Evolutionary conservation across 2,797 vertebrate genomes (phyloP), one percentile per base, ranked within the genome.

Genomic region (Gallinago stenura): DNA sequence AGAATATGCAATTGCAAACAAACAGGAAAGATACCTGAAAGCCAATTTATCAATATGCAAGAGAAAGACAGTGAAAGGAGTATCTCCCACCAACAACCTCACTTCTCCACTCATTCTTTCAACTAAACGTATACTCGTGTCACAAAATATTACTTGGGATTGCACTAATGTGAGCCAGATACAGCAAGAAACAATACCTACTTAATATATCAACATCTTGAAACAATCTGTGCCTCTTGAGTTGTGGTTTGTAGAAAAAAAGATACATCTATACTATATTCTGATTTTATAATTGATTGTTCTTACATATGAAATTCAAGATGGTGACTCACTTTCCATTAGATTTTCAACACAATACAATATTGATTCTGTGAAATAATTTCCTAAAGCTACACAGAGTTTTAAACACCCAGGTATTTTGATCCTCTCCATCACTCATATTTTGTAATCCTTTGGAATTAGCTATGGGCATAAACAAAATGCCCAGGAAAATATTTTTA

Each of bases 1-100:
- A 85, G 86, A 79, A 81, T 83, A 89, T 83, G 61, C 83, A 91
- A 94, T 80, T 84, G 95, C 95, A 97, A 97, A 97, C 96, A 97
- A 95, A 96, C 90, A 93, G 69, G 62, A 90, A 93, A 91, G 54
- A 58, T 66, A 96, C 87, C 87, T 94, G 75, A 80, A 89, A 92
- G 56, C 66, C 70, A 95, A n/a, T 46, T 80, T 77, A 80, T 89
- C 87, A 95, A 91, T 71, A 93, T 22, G 41, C 80, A 92, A 83
- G 82, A 81, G 83, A 93, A 93, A 91, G 89, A 83, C 31, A 73
- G 93, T 17, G 24, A 92, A 84, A 89, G 66, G 21, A 90, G n/a
- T 30, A 35, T 60, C 56, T 95, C 87, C 60, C 79, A 77, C 4
- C 53, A 84, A 31, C 31, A 37, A 61, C 37, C 51, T 66, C 66